Base-by-base conservation (phyloP, 2,113 vertebrate species). In the Aspidoscelis tigris region DNA sequence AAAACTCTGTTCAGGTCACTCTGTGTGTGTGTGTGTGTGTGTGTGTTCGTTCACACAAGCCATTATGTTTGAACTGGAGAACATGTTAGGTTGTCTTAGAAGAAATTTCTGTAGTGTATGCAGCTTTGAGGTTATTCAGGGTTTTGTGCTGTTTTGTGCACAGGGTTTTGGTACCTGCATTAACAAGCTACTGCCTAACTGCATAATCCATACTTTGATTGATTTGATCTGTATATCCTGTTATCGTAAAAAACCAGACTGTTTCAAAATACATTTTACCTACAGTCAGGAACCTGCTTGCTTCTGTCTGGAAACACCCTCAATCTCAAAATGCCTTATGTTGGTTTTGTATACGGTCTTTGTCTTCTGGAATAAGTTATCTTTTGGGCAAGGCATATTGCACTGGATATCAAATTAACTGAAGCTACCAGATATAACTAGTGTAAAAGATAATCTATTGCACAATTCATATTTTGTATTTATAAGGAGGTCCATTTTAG, bases 51-150 rank as follows among this genome's bases (percentile, higher is more conserved):
- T 6, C 78, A 69, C 33, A 33, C 33, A 18, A 92, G 84, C 47
- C 68, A 87, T 82, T 77, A 47, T 4, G 0, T 39, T 73, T 81
- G 79, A 80, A 82, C 89, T 90, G 61, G 74, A 58, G 47, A 74
- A 26, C 14, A 7, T 76, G 89, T 88, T 44, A 76, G 69, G 3
- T 26, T 61, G 58, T 61, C 58, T 61, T 20, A 61, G 18, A 18
- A 82, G 58, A 81, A 75, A 66, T 58, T 76, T 68, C 66, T 26
- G 10, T 68, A 68, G 22, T 68, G 47, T 50, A 18, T 70, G 14
- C 33, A 39, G n/a, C n/a, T 70, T 4, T 69, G 68, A 69, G 12
- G 26, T 69, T 69, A 66, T 66, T 61, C 14, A 61, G 18, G 58
- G 58, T 61, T 61, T 14, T 12, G 18, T 16, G 47, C 47, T 61